phyloP scores from a whole-genome alignment of 2,888 invertebrate genomes.

The Schrankia costaestrigalis region DNA sequence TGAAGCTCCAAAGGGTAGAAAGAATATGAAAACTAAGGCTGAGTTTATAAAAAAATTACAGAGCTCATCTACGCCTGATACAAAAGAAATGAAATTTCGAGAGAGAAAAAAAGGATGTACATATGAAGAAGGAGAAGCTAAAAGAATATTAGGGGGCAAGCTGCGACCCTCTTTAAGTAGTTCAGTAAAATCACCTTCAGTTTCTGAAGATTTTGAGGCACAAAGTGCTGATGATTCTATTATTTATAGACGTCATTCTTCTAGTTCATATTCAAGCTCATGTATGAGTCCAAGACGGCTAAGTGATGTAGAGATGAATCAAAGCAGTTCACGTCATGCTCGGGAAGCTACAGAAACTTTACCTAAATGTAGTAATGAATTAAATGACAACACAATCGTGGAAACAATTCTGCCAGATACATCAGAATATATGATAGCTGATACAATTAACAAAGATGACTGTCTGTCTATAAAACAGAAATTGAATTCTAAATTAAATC shows the following conservation, averaged over 20 bases:
- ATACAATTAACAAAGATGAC: constrained; percentile 67
- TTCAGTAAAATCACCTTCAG: constrained; percentile 77
- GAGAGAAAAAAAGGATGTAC: constrained; percentile 73
- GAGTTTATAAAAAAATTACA: constrained; percentile 83
- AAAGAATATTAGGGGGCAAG: constrained; percentile 57
- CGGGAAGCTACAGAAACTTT: constrained; percentile 31
- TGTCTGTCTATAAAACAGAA: constrained; percentile 72
- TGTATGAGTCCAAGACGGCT: constrained; percentile 83
- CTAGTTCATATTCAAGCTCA: constrained; percentile 89
- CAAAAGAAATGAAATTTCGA: constrained; percentile 73
- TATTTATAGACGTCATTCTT: constrained; percentile 90
- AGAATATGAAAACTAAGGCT: constrained; percentile 77
- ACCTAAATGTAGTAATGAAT: constrained; percentile 15
- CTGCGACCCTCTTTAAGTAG: constrained; percentile 60
- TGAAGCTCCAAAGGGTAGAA: constrained; percentile 72
- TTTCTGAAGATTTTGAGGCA: constrained; percentile 82
- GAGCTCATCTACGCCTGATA: constrained; percentile 69
- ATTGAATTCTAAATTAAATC: constrained; percentile 66
- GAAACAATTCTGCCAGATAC: constrained; percentile 44
- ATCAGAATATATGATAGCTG: constrained; percentile 31
- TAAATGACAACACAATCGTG: constrained; percentile 12
- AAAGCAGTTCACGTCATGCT: constrained; percentile 34
- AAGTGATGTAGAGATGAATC: constrained; percentile 69
- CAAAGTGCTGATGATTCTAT: constrained; percentile 88
- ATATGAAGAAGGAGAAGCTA: constrained; percentile 60